Evolutionary conservation across 2,797 vertebrate genomes (phyloP).

Genomic region (Psittacula derbiana): DNA sequence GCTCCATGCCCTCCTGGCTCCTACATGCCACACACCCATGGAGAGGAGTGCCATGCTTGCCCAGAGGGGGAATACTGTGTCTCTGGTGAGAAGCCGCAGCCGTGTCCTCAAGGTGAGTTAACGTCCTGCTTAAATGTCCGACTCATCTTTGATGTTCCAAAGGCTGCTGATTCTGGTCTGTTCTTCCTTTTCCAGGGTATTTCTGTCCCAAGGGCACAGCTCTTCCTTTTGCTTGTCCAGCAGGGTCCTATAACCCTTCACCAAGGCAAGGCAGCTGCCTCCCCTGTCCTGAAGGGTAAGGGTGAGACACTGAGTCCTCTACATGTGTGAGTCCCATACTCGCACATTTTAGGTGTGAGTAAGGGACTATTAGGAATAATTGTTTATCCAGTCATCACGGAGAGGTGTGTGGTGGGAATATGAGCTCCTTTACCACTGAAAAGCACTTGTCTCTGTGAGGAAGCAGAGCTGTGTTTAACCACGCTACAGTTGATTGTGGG

Average conservation of each 20-base stretch:
- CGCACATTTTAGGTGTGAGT: rapidly evolving
- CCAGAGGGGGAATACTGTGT: slow-evolving; percentile 84
- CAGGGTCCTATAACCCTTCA: slow-evolving; percentile 82
- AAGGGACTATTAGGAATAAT: neutral
- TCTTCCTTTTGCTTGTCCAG: slow-evolving; percentile 81
- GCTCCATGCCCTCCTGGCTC: slow-evolving; percentile 81
- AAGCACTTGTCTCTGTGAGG: neutral
- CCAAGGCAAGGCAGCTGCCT: slow-evolving; percentile 79
- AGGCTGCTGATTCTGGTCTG: neutral
- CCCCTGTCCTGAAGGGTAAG: slow-evolving; percentile 86
- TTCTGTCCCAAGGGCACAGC: slow-evolving; percentile 85
- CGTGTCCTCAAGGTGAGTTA: slow-evolving; percentile 86
- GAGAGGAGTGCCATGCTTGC: slow-evolving; percentile 80
- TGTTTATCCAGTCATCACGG: too few species aligned
- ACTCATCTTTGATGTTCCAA: rapidly evolving
- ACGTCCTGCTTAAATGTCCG: rapidly evolving
- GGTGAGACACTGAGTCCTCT: neutral
- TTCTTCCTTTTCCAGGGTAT: slow-evolving; percentile 77
- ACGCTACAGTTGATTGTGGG: neutral
- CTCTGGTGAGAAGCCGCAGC: slow-evolving; percentile 70
- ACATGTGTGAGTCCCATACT: neutral
- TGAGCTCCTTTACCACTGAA: neutral
- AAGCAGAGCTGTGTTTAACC: neutral
- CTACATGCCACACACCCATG: slow-evolving; percentile 72
- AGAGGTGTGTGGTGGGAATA: neutral